Evolutionary conservation across 1,140 invertebrate genomes (phyloP).

Genomic region (Sipha flava): DNA sequence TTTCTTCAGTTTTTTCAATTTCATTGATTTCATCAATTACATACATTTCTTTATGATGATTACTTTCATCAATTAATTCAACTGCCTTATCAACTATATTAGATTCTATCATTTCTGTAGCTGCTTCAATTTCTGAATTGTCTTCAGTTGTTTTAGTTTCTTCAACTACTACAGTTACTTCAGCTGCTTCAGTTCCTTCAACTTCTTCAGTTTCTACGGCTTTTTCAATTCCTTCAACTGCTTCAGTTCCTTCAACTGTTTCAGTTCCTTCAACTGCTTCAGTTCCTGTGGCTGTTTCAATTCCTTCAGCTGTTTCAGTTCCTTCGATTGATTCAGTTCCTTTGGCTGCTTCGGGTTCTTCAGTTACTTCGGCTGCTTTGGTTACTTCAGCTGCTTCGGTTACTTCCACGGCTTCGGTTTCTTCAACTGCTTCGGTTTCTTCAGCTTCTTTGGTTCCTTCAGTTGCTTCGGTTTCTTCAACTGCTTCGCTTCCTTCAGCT

Average conservation of each 20-base stretch:
- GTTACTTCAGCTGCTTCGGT: no score
- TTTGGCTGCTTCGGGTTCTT: background rate
- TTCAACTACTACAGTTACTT: background rate
- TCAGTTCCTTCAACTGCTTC: background rate
- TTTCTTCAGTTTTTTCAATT: background rate
- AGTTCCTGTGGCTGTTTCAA: background rate
- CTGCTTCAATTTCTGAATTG: background rate
- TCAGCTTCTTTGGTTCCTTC: no score
- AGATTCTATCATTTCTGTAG: background rate
- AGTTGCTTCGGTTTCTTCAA: no score
- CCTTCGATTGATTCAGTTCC: background rate
- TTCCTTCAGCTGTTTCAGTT: background rate
- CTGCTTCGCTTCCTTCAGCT: background rate
- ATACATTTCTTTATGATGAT: no score
- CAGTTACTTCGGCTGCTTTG: background rate
- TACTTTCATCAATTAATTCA: no score
- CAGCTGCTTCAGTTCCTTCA: background rate
- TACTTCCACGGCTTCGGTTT: no score
- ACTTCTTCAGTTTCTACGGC: background rate
- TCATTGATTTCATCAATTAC: background rate
- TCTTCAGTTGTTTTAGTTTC: background rate
- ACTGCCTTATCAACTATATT: no score
- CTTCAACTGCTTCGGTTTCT: no score
- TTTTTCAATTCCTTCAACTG: background rate
- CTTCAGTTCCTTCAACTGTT: background rate